Conservation (phyloP, 2,888 invertebrate genomes). For the Serrognathus titanus region DNA sequence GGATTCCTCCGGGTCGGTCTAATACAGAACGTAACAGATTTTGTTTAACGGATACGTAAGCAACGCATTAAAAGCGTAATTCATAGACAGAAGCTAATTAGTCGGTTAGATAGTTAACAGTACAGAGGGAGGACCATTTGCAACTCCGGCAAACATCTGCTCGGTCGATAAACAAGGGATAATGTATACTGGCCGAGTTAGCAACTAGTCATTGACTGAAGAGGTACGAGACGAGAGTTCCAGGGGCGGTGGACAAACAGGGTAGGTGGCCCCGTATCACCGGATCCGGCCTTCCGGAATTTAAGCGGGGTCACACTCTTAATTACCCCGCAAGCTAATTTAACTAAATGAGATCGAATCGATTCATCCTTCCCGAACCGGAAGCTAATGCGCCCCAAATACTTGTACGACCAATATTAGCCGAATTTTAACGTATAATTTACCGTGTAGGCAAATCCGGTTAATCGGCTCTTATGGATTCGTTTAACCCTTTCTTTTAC, state of each 20-base stretch:
- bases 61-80: background rate
- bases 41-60: no score
- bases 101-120: constrained; percentile 16
- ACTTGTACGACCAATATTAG: no score
- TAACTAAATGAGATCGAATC: background rate
- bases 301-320: background rate
- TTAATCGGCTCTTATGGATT: no score
- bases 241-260: background rate
- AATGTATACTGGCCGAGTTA: constrained; percentile 15
- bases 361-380: no score
- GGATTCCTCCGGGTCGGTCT: no score
- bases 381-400: no score
- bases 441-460: no score
- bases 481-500: no score
- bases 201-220: constrained; percentile 11
- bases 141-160: constrained; percentile 21
- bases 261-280: background rate
- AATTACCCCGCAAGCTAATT: background rate
- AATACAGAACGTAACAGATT: no score
- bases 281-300: background rate
- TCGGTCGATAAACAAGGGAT: constrained; percentile 23
- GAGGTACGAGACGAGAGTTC: background rate
- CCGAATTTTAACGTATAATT: no score
- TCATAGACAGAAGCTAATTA: constrained; percentile 15
- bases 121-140: constrained; percentile 16